phyloP scores from a whole-genome alignment of 2,797 vertebrate genomes.

The Syngnathus acus region DNA sequence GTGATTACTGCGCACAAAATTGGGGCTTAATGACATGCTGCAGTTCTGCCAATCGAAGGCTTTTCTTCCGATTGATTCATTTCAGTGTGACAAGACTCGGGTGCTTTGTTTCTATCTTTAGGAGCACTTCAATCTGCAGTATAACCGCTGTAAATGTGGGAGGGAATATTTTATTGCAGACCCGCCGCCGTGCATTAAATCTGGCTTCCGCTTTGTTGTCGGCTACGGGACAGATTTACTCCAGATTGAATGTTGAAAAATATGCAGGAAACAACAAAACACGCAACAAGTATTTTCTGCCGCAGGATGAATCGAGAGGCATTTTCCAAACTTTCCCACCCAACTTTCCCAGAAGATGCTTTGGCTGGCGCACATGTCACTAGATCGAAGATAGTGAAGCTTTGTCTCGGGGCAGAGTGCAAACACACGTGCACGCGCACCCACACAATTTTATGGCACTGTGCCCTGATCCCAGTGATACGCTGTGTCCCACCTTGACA shows the following conservation, averaged over 20 bases:
- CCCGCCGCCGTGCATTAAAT: conserved; percentile 47
- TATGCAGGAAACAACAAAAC: not conserved
- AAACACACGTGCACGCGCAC: conserved; percentile 35
- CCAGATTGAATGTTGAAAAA: conserved; percentile 14
- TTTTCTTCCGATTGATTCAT: conserved; percentile 64
- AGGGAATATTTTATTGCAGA: conserved; percentile 39
- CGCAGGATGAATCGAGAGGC: conserved; percentile 14
- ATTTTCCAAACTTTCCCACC: conserved; percentile 50
- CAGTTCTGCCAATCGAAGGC: conserved; percentile 56
- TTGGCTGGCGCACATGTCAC: conserved; percentile 41
- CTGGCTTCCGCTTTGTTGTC: conserved; percentile 25
- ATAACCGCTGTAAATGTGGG: conserved; percentile 44
- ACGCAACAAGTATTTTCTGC: not conserved
- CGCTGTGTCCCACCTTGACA: conserved; percentile 68
- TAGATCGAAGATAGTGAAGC: conserved; percentile 37
- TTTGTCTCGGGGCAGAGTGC: conserved; percentile 25
- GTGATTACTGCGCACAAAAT: conserved; percentile 46
- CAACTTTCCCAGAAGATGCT: conserved; percentile 52
- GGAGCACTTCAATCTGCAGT: conserved; percentile 52
- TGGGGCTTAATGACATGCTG: conserved; percentile 58
- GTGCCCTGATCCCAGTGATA: conserved; percentile 44
- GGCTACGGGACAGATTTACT: conserved; percentile 18
- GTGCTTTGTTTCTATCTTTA: conserved; percentile 55
- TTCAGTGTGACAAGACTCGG: conserved; percentile 53
- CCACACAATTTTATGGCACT: conserved; percentile 20